phyloP scores from a whole-genome alignment of 2,797 vertebrate species.

The Semotilus atromaculatus region DNA sequence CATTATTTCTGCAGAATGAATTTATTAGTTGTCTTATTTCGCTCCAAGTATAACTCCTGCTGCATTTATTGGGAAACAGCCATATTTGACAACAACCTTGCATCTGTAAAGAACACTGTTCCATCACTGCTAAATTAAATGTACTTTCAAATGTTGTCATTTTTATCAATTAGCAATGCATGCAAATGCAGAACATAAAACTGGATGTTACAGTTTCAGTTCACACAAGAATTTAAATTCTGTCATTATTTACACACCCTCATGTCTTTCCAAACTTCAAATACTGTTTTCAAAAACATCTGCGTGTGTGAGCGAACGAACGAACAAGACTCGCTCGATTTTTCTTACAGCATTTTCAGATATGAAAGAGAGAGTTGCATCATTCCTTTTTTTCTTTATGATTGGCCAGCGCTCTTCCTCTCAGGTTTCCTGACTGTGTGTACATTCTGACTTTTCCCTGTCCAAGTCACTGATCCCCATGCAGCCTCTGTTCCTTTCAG shows the following conservation, averaged over 20 bases:
- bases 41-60: slow-evolving; percentile 71
- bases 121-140: slow-evolving; percentile 7
- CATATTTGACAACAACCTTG: slow-evolving; percentile 52
- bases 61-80: slow-evolving; percentile 45
- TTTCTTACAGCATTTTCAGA: slow-evolving; percentile 6
- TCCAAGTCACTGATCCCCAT: slow-evolving; percentile 45
- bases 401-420: slow-evolving; percentile 13
- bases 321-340: background rate
- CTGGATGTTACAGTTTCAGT: background rate
- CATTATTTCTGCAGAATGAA: slow-evolving; percentile 65
- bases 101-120: slow-evolving; percentile 28
- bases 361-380: slow-evolving; percentile 28
- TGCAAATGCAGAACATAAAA: background rate
- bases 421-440: slow-evolving; percentile 19
- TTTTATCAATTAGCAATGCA: background rate
- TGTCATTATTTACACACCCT: background rate
- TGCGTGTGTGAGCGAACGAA: background rate
- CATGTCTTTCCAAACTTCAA: background rate
- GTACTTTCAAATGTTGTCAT: background rate
- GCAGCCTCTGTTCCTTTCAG: slow-evolving; percentile 61
- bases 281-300: background rate
- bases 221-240: background rate
- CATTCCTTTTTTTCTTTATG: slow-evolving; percentile 17
- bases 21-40: slow-evolving; percentile 69
- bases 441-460: slow-evolving; percentile 51